These are phyloP conservation scores for Cryptomyrus ogoouensis DNA, from an alignment of 2,113 vertebrate genomes.

Conservation along the genomic window DNA sequence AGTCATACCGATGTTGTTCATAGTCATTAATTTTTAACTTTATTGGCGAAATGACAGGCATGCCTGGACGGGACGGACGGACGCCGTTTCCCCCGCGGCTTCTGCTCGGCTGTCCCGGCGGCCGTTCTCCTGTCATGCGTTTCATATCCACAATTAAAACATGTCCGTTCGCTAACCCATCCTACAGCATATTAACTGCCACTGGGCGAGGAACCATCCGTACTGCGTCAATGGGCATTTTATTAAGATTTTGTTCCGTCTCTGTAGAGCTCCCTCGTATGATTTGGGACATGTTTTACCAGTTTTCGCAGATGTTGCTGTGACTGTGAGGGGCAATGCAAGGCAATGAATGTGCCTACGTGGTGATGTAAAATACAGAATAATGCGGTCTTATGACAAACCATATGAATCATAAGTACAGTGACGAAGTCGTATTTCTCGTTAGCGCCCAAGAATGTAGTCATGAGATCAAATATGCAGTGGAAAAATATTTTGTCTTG, in stretches of 20 bases:
- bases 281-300: not conserved
- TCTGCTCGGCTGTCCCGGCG: not conserved
- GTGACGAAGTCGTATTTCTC: not conserved
- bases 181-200: not conserved
- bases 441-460: not conserved
- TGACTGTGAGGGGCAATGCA: not conserved
- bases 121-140: not conserved
- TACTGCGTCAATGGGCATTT: not conserved
- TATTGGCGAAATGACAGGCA: not conserved
- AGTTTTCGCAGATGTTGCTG: not conserved
- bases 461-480: not conserved
- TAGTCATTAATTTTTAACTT: not conserved
- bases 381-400: not conserved
- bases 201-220: not conserved
- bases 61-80: not conserved
- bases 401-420: not conserved
- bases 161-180: not conserved
- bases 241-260: not conserved
- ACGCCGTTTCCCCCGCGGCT: not conserved
- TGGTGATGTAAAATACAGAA: not conserved
- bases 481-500: not conserved
- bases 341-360: not conserved
- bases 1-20: not conserved
- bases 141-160: not conserved
- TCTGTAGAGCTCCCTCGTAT: not conserved